Evolutionary conservation across 2,113 vertebrate species (phyloP), one percentile per base, ranked within the genome.

Genomic region (Sturnus vulgaris): DNA sequence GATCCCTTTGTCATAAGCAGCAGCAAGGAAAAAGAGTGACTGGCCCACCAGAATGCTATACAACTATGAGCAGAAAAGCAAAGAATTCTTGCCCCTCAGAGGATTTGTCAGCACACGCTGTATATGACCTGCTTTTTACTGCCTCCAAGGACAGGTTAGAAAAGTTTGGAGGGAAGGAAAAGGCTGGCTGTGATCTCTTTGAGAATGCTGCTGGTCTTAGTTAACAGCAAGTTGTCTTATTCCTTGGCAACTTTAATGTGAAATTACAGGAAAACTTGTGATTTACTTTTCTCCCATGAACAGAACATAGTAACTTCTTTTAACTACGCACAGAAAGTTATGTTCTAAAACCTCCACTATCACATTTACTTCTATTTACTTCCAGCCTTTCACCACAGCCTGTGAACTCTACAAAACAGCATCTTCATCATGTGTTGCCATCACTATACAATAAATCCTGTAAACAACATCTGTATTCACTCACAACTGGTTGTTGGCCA

Each of bases 391-490:
- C 10, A 3, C 61, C 30, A 55, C 37, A 72, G 40, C 35, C 66
- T 73, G 46, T 31, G 9, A 87, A 40, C 40, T 44, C 49, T 69
- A 82, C 7, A 7, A 35, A 75, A 83, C 24, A 80, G 15, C n/a
- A 85, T 60, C 87, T 64, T 52, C 60, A 78, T 80, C 71, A 66
- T 22, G 23, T 66, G 63, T 30, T 87, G 84, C 55, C n/a, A 92
- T 70, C 70, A 55, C 30, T 39, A n/a, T 56, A 85, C 0, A 0
- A 61, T 68, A 94, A 92, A 86, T 80, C 47, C 88, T 76, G 56
- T 75, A 76, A 79, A 94, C 78, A 93, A 82, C 39, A 69, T 56
- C 69, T 86, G 65, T 64, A 82, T 87, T 93, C 49, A 96, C 56
- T 80, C 53, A 70, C 27, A 84, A 9, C 28, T 88, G 52, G 72